These are phyloP conservation scores for Coreius guichenoti DNA, from an alignment of 2,797 vertebrate species.

Conservation along the genomic window DNA sequence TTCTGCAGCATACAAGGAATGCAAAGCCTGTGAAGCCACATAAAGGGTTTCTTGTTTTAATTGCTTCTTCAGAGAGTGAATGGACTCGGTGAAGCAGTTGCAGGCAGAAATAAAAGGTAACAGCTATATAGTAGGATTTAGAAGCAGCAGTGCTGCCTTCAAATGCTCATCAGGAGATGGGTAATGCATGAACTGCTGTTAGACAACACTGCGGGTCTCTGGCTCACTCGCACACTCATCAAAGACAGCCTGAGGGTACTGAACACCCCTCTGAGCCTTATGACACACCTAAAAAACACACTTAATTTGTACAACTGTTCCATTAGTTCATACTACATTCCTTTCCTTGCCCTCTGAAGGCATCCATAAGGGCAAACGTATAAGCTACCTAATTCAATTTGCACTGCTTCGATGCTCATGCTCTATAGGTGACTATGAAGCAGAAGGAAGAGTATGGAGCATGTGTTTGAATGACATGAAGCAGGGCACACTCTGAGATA, in stretches of 20 bases:
- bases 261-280: slow-evolving; percentile 37
- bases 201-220: slow-evolving; percentile 49
- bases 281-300: slow-evolving; percentile 56
- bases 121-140: slow-evolving; percentile 55
- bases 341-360: slow-evolving; percentile 52
- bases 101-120: slow-evolving; percentile 39
- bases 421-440: slow-evolving; percentile 40
- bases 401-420: slow-evolving; percentile 23
- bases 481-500: neutral
- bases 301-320: slow-evolving; percentile 54
- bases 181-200: slow-evolving; percentile 64
- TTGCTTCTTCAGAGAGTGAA: slow-evolving; percentile 72
- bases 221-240: slow-evolving; percentile 31
- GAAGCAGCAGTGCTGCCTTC: slow-evolving; percentile 22
- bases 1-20: slow-evolving; percentile 63
- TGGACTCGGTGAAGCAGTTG: slow-evolving; percentile 44
- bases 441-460: neutral
- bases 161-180: slow-evolving; percentile 61
- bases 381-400: slow-evolving; percentile 46
- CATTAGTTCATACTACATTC: slow-evolving; percentile 31
- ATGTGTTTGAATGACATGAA: slow-evolving; percentile 4
- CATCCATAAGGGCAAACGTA: slow-evolving; percentile 37
- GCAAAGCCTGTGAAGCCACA: slow-evolving; percentile 64
- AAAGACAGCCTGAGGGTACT: slow-evolving; percentile 38
- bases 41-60: slow-evolving; percentile 73